Evolutionary conservation across 2,113 vertebrate species (phyloP), one percentile per base, ranked within the genome.

Genomic region (Progne subis): DNA sequence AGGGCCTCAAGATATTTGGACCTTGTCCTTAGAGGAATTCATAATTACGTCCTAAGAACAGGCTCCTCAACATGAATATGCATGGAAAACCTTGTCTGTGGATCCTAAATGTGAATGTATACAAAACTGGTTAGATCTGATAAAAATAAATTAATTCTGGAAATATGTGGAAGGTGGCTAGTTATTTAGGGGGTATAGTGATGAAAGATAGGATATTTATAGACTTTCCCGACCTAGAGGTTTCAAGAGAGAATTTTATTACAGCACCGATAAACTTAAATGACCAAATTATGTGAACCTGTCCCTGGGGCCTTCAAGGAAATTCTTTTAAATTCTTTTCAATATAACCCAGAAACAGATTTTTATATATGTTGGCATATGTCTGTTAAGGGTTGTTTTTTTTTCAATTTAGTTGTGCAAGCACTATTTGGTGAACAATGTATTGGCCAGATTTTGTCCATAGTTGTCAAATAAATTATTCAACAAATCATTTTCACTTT

Each of bases 401-500:
- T 89, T 86, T 71, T 80, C 60, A 78, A 61, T 93, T 88, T 87
- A 61, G 41, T 90, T 92, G 49, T 72, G 46, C 49, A 95, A 93
- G 76, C 41, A 75, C n/a, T 93, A 50, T 78, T 94, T 81, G 82
- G 90, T 94, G 88, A 96, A 90, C 85, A 88, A 53, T 25, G 13
- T 84, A 76, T 92, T 95, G 86, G 50, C 85, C 79, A 95, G 72
- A 90, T 93, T 95, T 96, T 94, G 53, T 93, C 69, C 76, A 93
- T 90, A 90, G 92, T 96, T 96, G 92, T 94, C 82, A 96, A 94
- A 95, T 96, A 94, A 96, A 97, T 96, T 96, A 96, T 96, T 97
- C 82, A 97, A 79, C 88, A 93, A 95, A 95, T 96, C 64, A 95
- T 93, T 96, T 96, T 90, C 0, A 0, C 72, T 95, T 81, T 96